phyloP scores from a whole-genome alignment of 2,113 vertebrate genomes.

The Elgaria multicarinata region DNA sequence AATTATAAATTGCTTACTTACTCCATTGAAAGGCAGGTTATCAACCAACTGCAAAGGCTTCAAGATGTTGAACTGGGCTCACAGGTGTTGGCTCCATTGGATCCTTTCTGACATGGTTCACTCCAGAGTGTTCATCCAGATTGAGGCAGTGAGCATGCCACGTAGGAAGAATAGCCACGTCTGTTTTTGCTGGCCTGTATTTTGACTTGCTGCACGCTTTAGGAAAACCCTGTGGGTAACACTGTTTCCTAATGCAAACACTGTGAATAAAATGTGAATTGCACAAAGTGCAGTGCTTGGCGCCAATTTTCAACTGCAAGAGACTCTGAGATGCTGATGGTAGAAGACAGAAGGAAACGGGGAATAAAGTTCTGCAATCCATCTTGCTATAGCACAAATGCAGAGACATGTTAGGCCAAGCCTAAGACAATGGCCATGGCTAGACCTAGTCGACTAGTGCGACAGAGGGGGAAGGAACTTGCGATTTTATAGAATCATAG shows the following conservation, averaged over 20 bases:
- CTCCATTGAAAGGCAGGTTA: background rate
- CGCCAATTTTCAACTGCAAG: background rate
- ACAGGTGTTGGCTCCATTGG: background rate
- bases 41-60: background rate
- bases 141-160: constrained; percentile 43
- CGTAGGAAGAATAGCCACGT: constrained; percentile 34
- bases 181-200: constrained; percentile 62
- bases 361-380: background rate
- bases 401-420: background rate
- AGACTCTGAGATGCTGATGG: background rate
- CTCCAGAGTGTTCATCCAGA: constrained; percentile 41
- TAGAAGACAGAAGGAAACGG: background rate
- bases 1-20: background rate
- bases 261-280: constrained; percentile 15
- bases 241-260: background rate
- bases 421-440: no score
- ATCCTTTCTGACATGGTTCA: background rate
- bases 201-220: constrained; percentile 32
- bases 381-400: background rate
- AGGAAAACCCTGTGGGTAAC: constrained; percentile 32
- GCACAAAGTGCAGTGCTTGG: background rate
- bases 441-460: no score
- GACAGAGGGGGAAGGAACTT: no score
- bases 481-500: no score
- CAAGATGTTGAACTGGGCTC: background rate